Percentiles rank a stretch among this genome's conserved stretches.
Evolutionary conservation across 2,888 invertebrate genomes (phyloP).

Genomic region (Drosophila fulvimacula): DNA sequence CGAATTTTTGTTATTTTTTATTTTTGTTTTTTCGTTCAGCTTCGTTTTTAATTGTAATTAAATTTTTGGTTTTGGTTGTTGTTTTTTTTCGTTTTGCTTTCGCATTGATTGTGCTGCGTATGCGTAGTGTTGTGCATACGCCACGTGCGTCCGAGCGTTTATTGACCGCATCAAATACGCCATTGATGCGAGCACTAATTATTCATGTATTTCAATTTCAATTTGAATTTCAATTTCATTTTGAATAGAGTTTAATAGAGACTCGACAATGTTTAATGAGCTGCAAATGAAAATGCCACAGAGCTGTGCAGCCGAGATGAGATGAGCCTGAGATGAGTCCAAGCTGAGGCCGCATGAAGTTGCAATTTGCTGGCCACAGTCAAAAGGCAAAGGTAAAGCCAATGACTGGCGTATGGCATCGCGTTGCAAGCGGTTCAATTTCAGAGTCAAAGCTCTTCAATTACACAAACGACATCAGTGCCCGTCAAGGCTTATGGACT

Average conservation of each 20-base stretch:
- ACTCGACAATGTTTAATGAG: conserved; percentile 6
- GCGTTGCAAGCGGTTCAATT: not conserved
- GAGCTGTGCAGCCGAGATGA: not conserved
- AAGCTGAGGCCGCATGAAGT: not conserved
- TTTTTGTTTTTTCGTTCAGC: not conserved
- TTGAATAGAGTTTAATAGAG: conserved; percentile 6
- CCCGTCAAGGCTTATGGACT: not conserved
- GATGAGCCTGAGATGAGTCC: too few species aligned
- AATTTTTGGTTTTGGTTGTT: conserved; percentile 4
- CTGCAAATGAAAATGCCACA: not conserved
- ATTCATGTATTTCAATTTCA: conserved; percentile 13
- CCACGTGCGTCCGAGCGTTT: conserved; percentile 3
- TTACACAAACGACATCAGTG: not conserved
- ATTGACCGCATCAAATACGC: conserved; percentile 8
- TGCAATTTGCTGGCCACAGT: not conserved
- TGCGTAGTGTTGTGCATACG: conserved; percentile 28
- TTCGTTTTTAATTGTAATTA: conserved; percentile 6
- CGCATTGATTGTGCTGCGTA: conserved; percentile 19
- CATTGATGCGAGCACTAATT: conserved; percentile 14
- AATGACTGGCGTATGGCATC: not conserved
- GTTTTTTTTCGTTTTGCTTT: not conserved
- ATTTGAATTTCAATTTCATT: conserved; percentile 2
- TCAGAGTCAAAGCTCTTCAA: not conserved
- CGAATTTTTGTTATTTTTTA: not conserved
- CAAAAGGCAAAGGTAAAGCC: not conserved